These are phyloP conservation scores for Passerina amoena DNA, from an alignment of 2,113 vertebrate species.

Conservation along the genomic window DNA sequence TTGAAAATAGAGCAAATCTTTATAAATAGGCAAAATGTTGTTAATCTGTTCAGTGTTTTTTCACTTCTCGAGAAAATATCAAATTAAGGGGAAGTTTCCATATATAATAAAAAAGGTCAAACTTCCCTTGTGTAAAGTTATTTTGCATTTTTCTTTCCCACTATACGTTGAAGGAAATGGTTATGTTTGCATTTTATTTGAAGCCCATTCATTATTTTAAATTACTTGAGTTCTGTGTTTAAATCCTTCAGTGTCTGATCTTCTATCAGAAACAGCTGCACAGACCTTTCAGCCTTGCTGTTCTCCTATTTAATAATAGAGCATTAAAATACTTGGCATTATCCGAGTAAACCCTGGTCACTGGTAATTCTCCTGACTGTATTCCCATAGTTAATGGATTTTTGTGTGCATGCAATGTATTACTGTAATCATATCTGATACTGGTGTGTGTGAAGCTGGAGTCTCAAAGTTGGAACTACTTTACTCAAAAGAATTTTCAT, in stretches of 20 bases:
- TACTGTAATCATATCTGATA: neutral
- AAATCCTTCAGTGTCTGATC: slow-evolving; percentile 11
- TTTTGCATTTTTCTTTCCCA: neutral
- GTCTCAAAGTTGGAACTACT: neutral
- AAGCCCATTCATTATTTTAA: slow-evolving; percentile 34
- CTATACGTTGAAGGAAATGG: neutral
- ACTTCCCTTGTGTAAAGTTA: neutral
- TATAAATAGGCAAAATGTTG: neutral
- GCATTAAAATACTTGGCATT: neutral
- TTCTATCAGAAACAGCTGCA: slow-evolving; percentile 36
- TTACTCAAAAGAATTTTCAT: neutral
- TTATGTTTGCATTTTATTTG: slow-evolving; percentile 14
- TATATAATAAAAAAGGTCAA: neutral
- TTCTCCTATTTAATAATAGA: neutral
- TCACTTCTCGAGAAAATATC: neutral
- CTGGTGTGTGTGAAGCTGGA: neutral
- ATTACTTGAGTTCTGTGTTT: neutral
- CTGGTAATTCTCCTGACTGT: neutral
- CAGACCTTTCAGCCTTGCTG: neutral
- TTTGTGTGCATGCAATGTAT: neutral
- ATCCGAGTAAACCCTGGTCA: neutral
- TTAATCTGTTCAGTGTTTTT: neutral
- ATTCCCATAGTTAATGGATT: neutral
- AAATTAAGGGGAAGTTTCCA: neutral
- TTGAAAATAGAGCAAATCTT: neutral